These are phyloP conservation scores for Micronycteris hirsuta DNA, from an alignment of 2,113 vertebrate species.

Conservation along the genomic window DNA sequence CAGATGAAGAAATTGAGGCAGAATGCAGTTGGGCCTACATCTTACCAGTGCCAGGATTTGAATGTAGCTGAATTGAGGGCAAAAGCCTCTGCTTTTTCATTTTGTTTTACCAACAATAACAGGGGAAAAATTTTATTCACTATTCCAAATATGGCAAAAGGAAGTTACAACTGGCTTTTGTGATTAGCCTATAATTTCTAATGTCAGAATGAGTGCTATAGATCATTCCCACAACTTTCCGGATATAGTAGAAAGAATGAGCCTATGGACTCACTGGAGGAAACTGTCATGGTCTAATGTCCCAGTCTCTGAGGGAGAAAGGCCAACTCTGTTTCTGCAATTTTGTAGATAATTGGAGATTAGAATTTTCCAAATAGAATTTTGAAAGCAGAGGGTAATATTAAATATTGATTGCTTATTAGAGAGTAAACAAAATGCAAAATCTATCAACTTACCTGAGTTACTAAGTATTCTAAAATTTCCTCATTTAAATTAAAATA, in stretches of 20 bases:
- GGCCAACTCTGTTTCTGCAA: neutral
- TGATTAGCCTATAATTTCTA: neutral
- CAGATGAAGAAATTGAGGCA: neutral
- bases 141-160: neutral
- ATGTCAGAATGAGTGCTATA: neutral
- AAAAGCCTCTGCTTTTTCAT: neutral
- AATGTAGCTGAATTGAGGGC: neutral
- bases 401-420: neutral
- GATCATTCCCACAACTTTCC: neutral
- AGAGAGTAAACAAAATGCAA: neutral
- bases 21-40: neutral
- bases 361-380: neutral
- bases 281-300: neutral
- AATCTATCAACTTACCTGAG: neutral
- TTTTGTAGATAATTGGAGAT: neutral
- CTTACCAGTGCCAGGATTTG: neutral
- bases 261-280: neutral
- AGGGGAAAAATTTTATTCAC: neutral
- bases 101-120: neutral
- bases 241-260: neutral
- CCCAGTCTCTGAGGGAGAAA: neutral
- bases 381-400: neutral
- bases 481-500: neutral
- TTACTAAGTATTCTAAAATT: neutral
- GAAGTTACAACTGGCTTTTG: neutral